Percentiles rank a stretch among this genome's conserved stretches.
Evolutionary conservation across 2,888 invertebrate genomes (phyloP).

Genomic region (Philereme vetulata): DNA sequence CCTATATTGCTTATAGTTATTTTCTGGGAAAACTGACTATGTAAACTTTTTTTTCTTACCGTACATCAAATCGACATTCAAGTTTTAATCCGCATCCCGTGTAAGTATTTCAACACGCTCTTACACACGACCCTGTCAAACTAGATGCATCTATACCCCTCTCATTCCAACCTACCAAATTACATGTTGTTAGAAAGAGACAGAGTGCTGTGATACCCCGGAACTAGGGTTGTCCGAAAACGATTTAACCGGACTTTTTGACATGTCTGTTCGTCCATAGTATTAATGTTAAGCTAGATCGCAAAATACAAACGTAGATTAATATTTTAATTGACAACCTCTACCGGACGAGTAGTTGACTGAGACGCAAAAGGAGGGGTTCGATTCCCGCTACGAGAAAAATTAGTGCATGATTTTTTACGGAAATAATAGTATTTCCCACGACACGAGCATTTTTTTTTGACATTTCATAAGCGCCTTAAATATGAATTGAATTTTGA

Average conservation of each 20-base stretch:
- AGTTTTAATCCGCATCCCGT: constrained; percentile 76
- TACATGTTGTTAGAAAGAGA: constrained; percentile 39
- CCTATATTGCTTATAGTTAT: not conserved
- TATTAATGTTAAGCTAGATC: not conserved
- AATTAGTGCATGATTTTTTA: too few relatives aligned
- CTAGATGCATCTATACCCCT: constrained; percentile 52
- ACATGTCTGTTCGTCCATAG: not conserved
- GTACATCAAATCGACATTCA: constrained; percentile 61
- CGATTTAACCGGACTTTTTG: not conserved
- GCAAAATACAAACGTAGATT: not conserved
- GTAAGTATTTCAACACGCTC: constrained; percentile 77
- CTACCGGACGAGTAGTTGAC: not conserved
- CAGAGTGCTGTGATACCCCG: constrained; percentile 23
- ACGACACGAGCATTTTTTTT: too few relatives aligned
- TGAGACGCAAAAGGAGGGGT: not conserved
- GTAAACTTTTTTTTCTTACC: constrained; percentile 50
- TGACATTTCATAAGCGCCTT: too few relatives aligned
- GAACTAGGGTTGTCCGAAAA: constrained; percentile 22
- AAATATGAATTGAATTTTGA: too few relatives aligned
- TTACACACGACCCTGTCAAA: constrained; percentile 51
- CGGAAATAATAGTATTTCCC: too few relatives aligned
- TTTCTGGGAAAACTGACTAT: not conserved
- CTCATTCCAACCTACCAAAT: constrained; percentile 42
- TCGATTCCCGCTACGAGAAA: too few relatives aligned
- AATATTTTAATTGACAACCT: too few relatives aligned